Base-by-base conservation (phyloP, 2,888 invertebrate species). In the Xanthia togata region DNA sequence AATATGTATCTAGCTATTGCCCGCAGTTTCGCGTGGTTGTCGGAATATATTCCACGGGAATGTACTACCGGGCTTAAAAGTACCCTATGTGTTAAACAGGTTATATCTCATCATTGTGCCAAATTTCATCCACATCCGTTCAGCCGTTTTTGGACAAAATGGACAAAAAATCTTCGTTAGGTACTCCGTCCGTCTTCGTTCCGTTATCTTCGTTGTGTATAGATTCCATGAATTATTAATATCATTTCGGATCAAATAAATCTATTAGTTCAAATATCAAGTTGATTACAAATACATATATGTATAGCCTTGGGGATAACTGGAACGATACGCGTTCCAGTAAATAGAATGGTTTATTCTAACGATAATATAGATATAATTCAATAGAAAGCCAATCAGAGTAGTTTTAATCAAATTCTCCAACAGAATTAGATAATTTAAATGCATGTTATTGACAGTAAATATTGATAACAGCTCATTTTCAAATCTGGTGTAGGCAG, bases 211-310 rank as follows among this genome's bases (percentile, higher is more conserved):
- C 41, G 41, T 41, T 20, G 20, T 50, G 14, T 44, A 44, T 23
- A 53, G 23, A 53, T 44, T 26, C 35, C 26, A 44, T 12, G 44
- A 78, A 75, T 35, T 53, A 26, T 50, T 20, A 60, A 63, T 53
- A 77, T 23, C 14, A 17, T 44, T 35, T 77, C 12, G 11, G 31
- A 55, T 23, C 55, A 26, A 76, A 76, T 65, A 64, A 26, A 26
- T 47, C 5, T 23, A 14, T 65, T 17, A 5, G 23, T 68, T 53
- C 20, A 77, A 50, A 74, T 47, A 38, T 35, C 12, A 73, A 14
- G 31, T 38, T 44, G 23, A 47, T 26, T 31, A 9, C 31, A 38
- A 77, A 14, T 53, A 50, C 9, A 44, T 17, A 20, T 31, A n/a
- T n/a, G n/a, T n/a, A n/a, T 41, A 76, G n/a, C 55, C 9, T 44